Evolutionary conservation across 2,888 invertebrate genomes (phyloP).

Genomic region (Pollenia labialis): DNA sequence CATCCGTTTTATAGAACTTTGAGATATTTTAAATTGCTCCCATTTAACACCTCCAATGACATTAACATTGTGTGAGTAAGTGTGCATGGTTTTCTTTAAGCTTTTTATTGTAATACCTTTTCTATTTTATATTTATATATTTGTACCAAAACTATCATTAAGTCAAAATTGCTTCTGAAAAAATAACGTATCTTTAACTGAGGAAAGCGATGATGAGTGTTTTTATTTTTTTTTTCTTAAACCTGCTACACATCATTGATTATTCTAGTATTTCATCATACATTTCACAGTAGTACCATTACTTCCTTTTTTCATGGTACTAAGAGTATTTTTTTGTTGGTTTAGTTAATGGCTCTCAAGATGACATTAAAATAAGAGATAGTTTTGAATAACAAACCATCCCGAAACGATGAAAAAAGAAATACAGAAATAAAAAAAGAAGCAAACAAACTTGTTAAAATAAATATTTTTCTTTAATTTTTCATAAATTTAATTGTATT

Average conservation of each 20-base stretch:
- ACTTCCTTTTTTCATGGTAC: background rate
- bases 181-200: background rate
- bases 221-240: conserved; percentile 12
- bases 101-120: background rate
- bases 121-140: conserved; percentile 41
- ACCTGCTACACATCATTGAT: conserved; percentile 53
- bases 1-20: no score
- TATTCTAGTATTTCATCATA: conserved; percentile 22
- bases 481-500: conserved; percentile 28
- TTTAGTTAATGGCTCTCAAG: conserved; percentile 65
- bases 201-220: conserved; percentile 36
- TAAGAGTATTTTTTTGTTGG: conserved; percentile 8
- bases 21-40: no score
- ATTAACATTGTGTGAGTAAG: background rate
- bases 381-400: conserved; percentile 21
- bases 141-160: conserved; percentile 18
- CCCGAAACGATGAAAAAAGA: background rate
- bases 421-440: background rate
- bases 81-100: background rate
- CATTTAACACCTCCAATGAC: background rate
- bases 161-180: background rate
- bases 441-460: conserved; percentile 35
- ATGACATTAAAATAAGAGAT: conserved; percentile 63
- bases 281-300: background rate
- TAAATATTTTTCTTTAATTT: conserved; percentile 62